phyloP scores from a whole-genome alignment of 2,113 vertebrate species.

The Varanus komodoensis region DNA sequence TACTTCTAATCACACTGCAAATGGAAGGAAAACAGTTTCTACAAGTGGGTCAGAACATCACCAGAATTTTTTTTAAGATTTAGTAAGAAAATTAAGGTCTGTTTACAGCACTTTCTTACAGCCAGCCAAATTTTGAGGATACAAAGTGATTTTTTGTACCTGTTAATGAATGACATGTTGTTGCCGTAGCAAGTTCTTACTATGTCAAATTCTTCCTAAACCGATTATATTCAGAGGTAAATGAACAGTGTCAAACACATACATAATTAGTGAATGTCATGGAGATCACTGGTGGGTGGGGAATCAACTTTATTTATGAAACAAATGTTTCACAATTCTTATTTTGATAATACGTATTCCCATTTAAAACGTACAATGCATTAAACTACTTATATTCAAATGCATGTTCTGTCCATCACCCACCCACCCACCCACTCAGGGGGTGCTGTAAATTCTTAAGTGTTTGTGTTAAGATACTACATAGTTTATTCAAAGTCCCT shows the following conservation, averaged over 20 bases:
- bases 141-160: neutral
- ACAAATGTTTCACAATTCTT: neutral
- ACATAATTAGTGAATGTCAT: neutral
- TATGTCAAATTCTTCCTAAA: neutral
- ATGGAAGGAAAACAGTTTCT: neutral
- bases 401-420: neutral
- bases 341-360: neutral
- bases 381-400: neutral
- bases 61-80: neutral
- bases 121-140: neutral
- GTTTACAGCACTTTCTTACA: neutral
- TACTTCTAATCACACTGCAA: neutral
- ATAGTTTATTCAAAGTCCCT: neutral
- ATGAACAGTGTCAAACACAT: neutral
- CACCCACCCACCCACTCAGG: neutral
- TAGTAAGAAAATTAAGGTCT: neutral
- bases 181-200: neutral
- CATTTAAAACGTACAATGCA: slow-evolving; percentile 30
- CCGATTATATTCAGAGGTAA: neutral
- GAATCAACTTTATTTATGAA: neutral
- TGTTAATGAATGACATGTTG: neutral
- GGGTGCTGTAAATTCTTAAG: slow-evolving; percentile 2
- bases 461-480: neutral
- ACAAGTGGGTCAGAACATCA: neutral
- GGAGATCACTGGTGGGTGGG: too few relatives aligned